Evolutionary conservation across 2,888 invertebrate species (phyloP).

Genomic region (Cryptocephalus primarius): DNA sequence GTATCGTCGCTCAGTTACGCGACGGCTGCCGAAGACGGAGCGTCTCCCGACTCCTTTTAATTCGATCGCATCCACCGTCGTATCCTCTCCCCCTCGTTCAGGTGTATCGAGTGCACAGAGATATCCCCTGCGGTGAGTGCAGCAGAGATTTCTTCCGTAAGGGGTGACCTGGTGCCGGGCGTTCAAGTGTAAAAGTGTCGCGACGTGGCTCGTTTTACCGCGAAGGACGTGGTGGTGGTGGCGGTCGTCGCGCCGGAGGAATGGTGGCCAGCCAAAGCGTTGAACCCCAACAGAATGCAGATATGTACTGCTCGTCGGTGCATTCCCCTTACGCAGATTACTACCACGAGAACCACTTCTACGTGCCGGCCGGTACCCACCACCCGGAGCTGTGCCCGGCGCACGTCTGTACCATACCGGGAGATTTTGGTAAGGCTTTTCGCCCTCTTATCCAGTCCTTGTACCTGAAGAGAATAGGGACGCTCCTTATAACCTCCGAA

Average conservation of each 20-base stretch:
- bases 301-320: slow-evolving; percentile 37
- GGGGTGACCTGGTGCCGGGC: too few relatives aligned
- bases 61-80: too few relatives aligned
- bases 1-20: too few relatives aligned
- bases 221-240: slow-evolving; percentile 14
- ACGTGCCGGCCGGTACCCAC: slow-evolving; percentile 16
- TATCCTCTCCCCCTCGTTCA: too few relatives aligned
- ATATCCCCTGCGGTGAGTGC: not conserved
- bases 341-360: slow-evolving; percentile 46
- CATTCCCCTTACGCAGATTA: slow-evolving; percentile 43
- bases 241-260: slow-evolving; percentile 21
- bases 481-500: too few relatives aligned
- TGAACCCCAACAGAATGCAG: slow-evolving; percentile 33
- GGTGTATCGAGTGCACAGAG: not conserved
- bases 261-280: slow-evolving; percentile 40
- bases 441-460: too few relatives aligned
- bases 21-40: too few relatives aligned
- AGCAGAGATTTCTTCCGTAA: not conserved
- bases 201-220: slow-evolving; percentile 22
- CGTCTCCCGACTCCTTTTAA: too few relatives aligned
- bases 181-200: slow-evolving; percentile 21
- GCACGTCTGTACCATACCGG: slow-evolving; percentile 61
- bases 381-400: slow-evolving; percentile 50
- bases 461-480: too few relatives aligned
- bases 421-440: slow-evolving; percentile 56